Evolutionary conservation across 2,797 vertebrate genomes (phyloP).

Genomic region (Triplophysa bombifrons): DNA sequence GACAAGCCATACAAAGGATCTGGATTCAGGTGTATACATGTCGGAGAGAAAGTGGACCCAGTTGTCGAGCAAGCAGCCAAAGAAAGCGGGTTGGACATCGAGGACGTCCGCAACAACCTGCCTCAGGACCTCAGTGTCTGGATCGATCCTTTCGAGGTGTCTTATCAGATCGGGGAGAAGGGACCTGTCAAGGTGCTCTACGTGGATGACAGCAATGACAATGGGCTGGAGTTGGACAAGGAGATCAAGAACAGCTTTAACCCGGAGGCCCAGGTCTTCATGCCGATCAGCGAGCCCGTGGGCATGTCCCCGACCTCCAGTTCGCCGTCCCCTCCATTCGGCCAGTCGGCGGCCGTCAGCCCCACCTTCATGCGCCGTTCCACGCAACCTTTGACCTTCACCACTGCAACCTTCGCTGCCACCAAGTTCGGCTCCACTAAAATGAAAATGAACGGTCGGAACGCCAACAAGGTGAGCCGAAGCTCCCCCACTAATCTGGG

Average conservation of each 20-base stretch:
- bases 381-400: slow-evolving; percentile 97
- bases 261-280: slow-evolving; percentile 96
- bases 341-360: slow-evolving; percentile 94
- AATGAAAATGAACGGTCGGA: slow-evolving; percentile 94
- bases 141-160: slow-evolving; percentile 98
- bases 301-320: slow-evolving; percentile 87
- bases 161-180: slow-evolving; percentile 98
- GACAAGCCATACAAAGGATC: slow-evolving; percentile 99
- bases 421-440: slow-evolving; percentile 99
- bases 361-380: slow-evolving; percentile 95
- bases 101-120: slow-evolving; percentile 95
- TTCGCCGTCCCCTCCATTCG: slow-evolving; percentile 95
- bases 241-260: slow-evolving; percentile 99
- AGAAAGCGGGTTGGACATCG: slow-evolving; percentile 96
- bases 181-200: slow-evolving; percentile 97
- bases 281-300: slow-evolving; percentile 92
- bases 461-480: slow-evolving; percentile 85
- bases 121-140: slow-evolving; percentile 98
- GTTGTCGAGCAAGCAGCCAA: slow-evolving; percentile 97
- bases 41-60: slow-evolving; percentile 96
- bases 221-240: slow-evolving; percentile 93
- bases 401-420: slow-evolving; percentile 96
- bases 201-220: slow-evolving; percentile 90
- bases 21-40: slow-evolving; percentile 96
- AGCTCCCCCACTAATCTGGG: slow-evolving; percentile 95